Evolutionary conservation across 1,140 invertebrate genomes (phyloP).

Genomic region (Musca vetustissima): DNA sequence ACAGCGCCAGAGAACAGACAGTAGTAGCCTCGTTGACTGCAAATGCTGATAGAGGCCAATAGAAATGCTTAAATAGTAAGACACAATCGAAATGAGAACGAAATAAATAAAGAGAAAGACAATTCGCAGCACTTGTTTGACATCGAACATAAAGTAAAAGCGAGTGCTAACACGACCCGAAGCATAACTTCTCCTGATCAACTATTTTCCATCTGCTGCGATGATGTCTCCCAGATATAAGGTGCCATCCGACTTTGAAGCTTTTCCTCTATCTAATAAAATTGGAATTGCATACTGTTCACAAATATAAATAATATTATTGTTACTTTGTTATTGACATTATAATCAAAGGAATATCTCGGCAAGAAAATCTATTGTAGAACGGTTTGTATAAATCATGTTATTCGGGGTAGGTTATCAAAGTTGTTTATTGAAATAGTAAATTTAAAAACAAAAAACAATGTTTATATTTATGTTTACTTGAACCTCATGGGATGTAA

Average conservation of each 20-base stretch:
- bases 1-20: background rate
- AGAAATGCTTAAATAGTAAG: conserved; percentile 4
- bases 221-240: background rate
- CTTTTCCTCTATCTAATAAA: background rate
- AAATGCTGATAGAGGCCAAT: background rate
- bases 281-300: background rate
- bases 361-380: no score
- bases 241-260: background rate
- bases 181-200: background rate
- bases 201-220: background rate
- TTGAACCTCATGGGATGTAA: no score
- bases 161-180: conserved; percentile 19
- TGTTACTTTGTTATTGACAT: conserved; percentile 50
- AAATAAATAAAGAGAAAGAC: no score
- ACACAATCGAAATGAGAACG: no score
- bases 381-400: no score
- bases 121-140: background rate
- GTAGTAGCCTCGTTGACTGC: background rate
- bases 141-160: conserved; percentile 31
- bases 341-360: conserved; percentile 43
- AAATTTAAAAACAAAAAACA: no score
- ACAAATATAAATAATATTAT: conserved; percentile 48
- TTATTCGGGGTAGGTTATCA: background rate
- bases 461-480: no score
- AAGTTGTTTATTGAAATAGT: conserved; percentile 32